Evolutionary conservation across 2,113 vertebrate species (phyloP), one percentile per base, ranked within the genome.

Genomic region (Bettongia penicillata): DNA sequence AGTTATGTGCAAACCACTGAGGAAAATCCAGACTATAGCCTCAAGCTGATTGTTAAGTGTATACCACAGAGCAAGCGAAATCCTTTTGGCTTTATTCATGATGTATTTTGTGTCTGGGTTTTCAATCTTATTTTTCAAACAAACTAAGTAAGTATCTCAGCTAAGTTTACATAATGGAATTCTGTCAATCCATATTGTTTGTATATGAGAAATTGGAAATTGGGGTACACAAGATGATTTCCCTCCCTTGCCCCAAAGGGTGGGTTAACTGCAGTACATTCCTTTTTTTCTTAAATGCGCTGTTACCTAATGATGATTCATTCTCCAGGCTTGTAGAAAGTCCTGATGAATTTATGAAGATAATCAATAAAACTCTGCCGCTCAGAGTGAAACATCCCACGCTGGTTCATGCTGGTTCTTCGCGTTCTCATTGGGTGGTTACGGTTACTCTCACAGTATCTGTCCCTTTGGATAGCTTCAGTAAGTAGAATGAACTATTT

Each of bases 401-500:
- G 0, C 95, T 98, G 8, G 98, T 99, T 84, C 99, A 99, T 25
- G 93, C 97, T 5, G 98, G 99, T 94, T 99, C 99, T 0, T 99
- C 99, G 5, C 98, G 99, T 89, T 99, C 99, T 50, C 99, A 99
- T 97, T 98, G 99, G 96, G 97, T 99, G 0, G 96, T 99, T 43
- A 99, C 98, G 0, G 98, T 99, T 90, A 99, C 99, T 0, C 96
- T 99, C 95, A 99, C 98, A 2, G 91, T 99, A 94, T 99, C 98
- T 47, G 97, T 98, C 92, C 94, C 97, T 48, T 97, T 97, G 28
- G 94, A 98, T 93, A 97, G 97, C 91, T 94, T 98, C 22, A 97
- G 99, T 99, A 97, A 98, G 99, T 37, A 3, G 28, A 43, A n/a
- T 77, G 68, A 77, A n/a, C 5, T 43, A 23, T 84, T 84, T 43